Conservation (phyloP, 2,797 vertebrate species). For the Pitangus sulphuratus region DNA sequence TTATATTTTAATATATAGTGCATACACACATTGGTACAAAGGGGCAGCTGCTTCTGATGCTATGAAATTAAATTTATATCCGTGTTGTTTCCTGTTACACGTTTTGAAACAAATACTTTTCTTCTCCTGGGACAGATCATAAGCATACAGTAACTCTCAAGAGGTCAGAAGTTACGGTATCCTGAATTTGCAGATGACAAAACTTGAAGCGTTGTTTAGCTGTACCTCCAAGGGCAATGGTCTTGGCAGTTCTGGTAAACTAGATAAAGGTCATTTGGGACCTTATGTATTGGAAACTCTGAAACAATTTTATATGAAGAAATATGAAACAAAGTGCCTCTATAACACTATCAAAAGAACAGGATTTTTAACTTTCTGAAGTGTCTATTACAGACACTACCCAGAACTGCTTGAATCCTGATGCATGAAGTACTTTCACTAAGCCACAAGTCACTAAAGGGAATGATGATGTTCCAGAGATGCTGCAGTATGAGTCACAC, state of each 20-base stretch:
- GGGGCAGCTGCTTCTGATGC: neutral
- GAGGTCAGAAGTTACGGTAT: conserved; percentile 15
- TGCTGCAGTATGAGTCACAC: neutral
- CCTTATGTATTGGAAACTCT: conserved; percentile 26
- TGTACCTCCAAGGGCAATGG: neutral
- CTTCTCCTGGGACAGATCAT: neutral
- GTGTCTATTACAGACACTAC: neutral
- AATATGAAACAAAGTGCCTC: neutral
- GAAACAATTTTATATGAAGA: neutral
- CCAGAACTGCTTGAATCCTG: neutral
- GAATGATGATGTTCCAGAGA: neutral
- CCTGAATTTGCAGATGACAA: neutral
- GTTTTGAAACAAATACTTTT: neutral
- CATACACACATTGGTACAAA: neutral
- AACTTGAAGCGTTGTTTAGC: neutral
- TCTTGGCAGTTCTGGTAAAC: neutral
- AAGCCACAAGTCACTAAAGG: neutral
- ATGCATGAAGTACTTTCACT: neutral
- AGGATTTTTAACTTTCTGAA: neutral
- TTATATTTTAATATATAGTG: neutral
- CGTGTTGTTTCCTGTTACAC: neutral
- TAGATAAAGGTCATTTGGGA: neutral
- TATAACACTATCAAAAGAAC: neutral
- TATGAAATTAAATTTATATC: neutral
- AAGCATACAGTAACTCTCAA: neutral